Evolutionary conservation across 2,113 vertebrate genomes (phyloP).

Genomic region (Ceratotherium simum): DNA sequence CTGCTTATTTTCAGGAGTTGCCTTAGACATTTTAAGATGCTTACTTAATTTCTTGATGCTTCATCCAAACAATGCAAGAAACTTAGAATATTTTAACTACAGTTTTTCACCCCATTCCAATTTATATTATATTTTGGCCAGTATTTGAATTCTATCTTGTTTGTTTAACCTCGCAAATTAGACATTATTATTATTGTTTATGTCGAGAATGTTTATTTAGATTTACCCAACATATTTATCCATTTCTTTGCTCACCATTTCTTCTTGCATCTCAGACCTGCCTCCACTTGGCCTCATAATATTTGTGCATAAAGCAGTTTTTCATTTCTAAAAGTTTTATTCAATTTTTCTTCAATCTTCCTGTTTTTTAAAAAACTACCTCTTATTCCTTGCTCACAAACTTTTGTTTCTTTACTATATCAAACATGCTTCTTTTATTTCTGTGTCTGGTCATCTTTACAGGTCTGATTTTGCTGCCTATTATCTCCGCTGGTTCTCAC

Average conservation of each 20-base stretch:
- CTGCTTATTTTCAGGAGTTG: background rate
- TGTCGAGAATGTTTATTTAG: background rate
- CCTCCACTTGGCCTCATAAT: background rate
- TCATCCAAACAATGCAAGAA: background rate
- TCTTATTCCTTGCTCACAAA: background rate
- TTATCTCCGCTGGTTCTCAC: background rate
- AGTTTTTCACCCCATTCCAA: background rate
- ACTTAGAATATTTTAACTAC: background rate
- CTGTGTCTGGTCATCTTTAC: background rate
- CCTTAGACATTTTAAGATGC: background rate
- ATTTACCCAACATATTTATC: background rate
- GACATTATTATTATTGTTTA: background rate
- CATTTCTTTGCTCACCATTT: background rate
- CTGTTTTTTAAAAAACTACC: background rate
- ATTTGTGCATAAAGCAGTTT: background rate
- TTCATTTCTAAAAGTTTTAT: conserved; percentile 8
- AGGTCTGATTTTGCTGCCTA: background rate
- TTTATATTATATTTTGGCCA: background rate
- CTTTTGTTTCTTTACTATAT: background rate
- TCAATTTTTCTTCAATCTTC: background rate
- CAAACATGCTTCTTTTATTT: background rate
- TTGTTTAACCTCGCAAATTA: conserved; percentile 25
- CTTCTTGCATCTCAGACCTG: background rate
- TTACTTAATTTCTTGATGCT: background rate
- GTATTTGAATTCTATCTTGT: background rate